Percentiles rank a stretch among this genome's conserved stretches.
Evolutionary conservation across 2,888 invertebrate genomes (phyloP).

Genomic region (Oscheius onirici): DNA sequence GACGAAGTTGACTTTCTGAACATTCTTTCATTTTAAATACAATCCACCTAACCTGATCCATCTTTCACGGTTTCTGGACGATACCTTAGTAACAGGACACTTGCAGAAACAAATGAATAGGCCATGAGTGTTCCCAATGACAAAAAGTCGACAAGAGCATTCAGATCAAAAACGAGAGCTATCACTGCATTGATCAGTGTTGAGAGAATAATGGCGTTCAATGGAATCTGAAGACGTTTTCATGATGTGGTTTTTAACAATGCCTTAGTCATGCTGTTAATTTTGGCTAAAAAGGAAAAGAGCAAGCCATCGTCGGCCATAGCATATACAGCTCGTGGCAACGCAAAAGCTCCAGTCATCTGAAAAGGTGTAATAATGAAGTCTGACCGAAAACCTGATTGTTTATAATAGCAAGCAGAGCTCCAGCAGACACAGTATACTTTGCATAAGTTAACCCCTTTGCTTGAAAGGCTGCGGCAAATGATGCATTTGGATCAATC

Average conservation of each 20-base stretch:
- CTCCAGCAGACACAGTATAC: slow-evolving; percentile 43
- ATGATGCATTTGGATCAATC: slow-evolving; percentile 42
- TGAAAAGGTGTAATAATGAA: slow-evolving; percentile 24
- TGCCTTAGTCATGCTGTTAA: slow-evolving; percentile 44
- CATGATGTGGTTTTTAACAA: neutral
- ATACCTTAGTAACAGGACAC: slow-evolving; percentile 35
- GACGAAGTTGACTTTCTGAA: slow-evolving; percentile 28
- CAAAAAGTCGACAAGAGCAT: slow-evolving; percentile 50
- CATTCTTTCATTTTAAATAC: neutral
- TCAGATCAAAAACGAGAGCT: slow-evolving; percentile 50
- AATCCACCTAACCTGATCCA: neutral
- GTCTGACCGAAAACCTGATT: no score
- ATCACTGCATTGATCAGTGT: slow-evolving; percentile 46
- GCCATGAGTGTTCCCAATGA: slow-evolving; percentile 40
- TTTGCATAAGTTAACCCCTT: slow-evolving; percentile 38
- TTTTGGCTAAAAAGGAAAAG: slow-evolving; percentile 48
- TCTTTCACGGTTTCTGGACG: slow-evolving; percentile 7
- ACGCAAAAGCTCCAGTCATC: slow-evolving; percentile 49
- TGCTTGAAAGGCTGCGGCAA: slow-evolving; percentile 43
- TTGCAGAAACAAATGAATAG: slow-evolving; percentile 44
- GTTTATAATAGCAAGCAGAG: slow-evolving; percentile 42
- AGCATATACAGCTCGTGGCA: slow-evolving; percentile 53
- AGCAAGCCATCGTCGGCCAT: slow-evolving; percentile 58
- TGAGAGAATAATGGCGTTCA: slow-evolving; percentile 52
- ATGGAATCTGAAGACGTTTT: slow-evolving; percentile 37